Evolutionary conservation across 2,797 vertebrate species (phyloP).

Genomic region (Sebastiscus tertius): DNA sequence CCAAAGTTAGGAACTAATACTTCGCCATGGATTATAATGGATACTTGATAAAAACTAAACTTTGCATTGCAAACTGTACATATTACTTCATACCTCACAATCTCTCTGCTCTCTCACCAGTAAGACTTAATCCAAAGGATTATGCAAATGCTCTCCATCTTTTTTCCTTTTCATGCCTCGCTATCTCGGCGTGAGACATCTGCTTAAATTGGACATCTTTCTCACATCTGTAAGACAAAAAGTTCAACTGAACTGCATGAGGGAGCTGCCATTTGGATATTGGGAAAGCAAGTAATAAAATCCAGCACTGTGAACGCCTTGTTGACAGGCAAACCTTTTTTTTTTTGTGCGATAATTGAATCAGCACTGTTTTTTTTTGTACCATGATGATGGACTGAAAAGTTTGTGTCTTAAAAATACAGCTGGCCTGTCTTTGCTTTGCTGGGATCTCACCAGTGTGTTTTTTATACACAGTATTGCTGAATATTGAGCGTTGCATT

Average conservation of each 20-base stretch:
- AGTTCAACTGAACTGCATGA: constrained; percentile 62
- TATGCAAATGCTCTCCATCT: constrained; percentile 66
- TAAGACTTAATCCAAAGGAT: constrained; percentile 70
- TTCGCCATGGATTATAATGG: constrained; percentile 63
- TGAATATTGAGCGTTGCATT: constrained; percentile 77
- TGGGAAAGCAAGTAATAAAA: constrained; percentile 58
- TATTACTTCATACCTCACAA: constrained; percentile 65
- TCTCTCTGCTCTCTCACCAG: constrained; percentile 60
- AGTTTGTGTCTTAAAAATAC: constrained; percentile 54
- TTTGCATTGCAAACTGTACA: constrained; percentile 77
- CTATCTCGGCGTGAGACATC: constrained; percentile 63
- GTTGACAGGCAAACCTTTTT: constrained; percentile 25
- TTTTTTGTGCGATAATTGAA: constrained; percentile 40
- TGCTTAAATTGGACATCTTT: constrained; percentile 68
- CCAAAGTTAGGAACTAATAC: constrained; percentile 65
- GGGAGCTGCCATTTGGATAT: constrained; percentile 74
- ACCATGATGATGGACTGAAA: constrained; percentile 50
- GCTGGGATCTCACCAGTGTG: constrained; percentile 21
- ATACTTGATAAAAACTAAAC: constrained; percentile 73
- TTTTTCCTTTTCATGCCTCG: constrained; percentile 39
- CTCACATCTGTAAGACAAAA: constrained; percentile 67
- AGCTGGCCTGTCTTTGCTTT: constrained; percentile 53
- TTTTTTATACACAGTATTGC: constrained; percentile 79
- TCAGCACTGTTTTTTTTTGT: constrained; percentile 31
- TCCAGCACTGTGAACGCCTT: constrained; percentile 22